Evolutionary conservation across 23 tunicate species (phyloP).

Genomic region (Pegea sp.): DNA sequence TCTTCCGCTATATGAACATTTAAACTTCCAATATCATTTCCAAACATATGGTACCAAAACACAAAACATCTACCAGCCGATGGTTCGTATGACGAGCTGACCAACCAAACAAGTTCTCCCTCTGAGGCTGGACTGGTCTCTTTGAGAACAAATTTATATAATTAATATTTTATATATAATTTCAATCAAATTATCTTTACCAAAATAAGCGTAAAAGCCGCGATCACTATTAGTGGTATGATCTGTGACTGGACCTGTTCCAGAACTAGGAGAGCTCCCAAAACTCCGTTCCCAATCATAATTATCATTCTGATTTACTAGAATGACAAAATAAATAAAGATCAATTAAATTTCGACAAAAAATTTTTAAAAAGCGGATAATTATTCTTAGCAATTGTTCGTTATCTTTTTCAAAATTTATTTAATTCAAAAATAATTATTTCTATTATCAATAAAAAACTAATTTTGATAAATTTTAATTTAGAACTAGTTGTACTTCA

Average conservation of each 20-base stretch:
- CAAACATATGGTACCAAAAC: conserved; percentile 94
- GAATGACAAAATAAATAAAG: too few species aligned
- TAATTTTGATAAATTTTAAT: too few species aligned
- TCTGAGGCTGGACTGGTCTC: conserved; percentile 23
- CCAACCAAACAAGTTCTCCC: conserved; percentile 54
- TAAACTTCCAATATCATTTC: conserved; percentile 26
- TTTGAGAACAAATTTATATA: not conserved
- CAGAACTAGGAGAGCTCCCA: conserved; percentile 32
- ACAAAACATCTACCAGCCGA: conserved; percentile 30
- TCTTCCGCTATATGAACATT: conserved; percentile 55
- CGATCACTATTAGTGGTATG: conserved; percentile 44
- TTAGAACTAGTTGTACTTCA: not conserved
- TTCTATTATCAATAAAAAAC: too few species aligned
- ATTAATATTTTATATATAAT: not conserved
- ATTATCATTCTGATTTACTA: conserved; percentile 9
- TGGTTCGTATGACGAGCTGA: conserved; percentile 32
- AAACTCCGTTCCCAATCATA: conserved; percentile 58
- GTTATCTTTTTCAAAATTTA: too few species aligned
- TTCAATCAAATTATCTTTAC: conserved; percentile 17
- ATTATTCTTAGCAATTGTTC: too few species aligned
- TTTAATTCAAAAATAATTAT: too few species aligned
- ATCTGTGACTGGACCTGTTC: conserved; percentile 77
- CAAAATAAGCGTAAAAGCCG: conserved; percentile 61
- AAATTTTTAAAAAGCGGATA: too few species aligned
- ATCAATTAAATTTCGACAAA: too few species aligned